Base-by-base conservation (phyloP, 2,797 vertebrate genomes). In the Periparus ater region DNA sequence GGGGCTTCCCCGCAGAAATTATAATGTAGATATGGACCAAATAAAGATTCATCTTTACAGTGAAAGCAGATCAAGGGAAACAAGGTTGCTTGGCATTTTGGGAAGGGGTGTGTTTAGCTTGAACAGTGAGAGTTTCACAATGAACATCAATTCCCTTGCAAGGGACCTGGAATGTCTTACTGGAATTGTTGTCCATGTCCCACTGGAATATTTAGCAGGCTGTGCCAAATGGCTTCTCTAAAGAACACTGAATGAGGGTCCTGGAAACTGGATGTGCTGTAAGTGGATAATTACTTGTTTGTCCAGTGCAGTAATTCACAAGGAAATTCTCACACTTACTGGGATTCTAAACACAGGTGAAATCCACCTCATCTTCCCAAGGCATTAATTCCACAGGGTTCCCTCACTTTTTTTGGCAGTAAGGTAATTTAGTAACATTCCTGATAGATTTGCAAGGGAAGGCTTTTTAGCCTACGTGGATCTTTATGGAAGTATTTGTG, bases 251-350 rank as follows among this genome's bases (percentile, higher is more conserved):
- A 88, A 55, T 73, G 63, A 82, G 48, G 27, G 61, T 26, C 30
- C 20, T 83, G 47, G 68, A 77, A 88, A 57, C 17, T 51, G 40
- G 36, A 27, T 68, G 70, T 75, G 34, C 80, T 89, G 23, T 48
- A 77, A 66, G 14, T 93, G 85, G 94, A 36, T 67, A 77, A 95
- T 80, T 67, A 67, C 34, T 48, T 71, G 60, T 90, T 96, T 92
- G 55, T 79, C 74, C 81, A 61, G 30, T 40, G 40, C 8, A 79
- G 77, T 91, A 81, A 86, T 82, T 85, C 83, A 87, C 70, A 81
- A 82, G 80, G 67, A 84, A 91, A 85, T 91, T 82, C 74, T 93
- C 63, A 70, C 47, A 3, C 19, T 72, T 48, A 8, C 40, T 85
- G 42, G 27, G 61, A n/a, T 79, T 91, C 63, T 57, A 48, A 81